Evolutionary conservation across 1,140 invertebrate species (phyloP).

Genomic region (Adoxophyes honmai): DNA sequence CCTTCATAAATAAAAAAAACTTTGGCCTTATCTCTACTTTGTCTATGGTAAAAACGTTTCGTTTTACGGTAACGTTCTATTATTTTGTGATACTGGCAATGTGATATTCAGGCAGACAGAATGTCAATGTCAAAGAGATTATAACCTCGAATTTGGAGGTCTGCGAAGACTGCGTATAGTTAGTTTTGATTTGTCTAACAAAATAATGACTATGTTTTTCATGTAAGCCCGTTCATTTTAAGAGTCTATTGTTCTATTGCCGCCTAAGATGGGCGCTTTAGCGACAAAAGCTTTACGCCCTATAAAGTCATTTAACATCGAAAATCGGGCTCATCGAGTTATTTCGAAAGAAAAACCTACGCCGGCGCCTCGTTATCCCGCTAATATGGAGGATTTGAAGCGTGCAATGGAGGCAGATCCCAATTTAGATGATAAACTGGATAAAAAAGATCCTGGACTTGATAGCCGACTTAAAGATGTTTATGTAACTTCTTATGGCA

Average conservation of each 20-base stretch:
- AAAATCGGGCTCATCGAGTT: slow-evolving; percentile 82
- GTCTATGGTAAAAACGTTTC: no score
- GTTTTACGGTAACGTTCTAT: no score
- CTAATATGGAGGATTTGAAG: slow-evolving; percentile 79
- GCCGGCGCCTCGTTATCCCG: slow-evolving; percentile 80
- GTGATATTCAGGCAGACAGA: neutral
- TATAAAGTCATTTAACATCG: slow-evolving; percentile 80
- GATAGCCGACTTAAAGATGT: slow-evolving; percentile 81
- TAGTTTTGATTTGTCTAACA: neutral
- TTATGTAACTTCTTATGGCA: slow-evolving; percentile 80
- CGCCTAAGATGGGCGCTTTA: slow-evolving; percentile 72
- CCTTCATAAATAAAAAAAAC: no score
- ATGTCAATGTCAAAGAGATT: neutral
- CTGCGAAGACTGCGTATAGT: neutral
- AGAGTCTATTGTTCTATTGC: slow-evolving; percentile 26
- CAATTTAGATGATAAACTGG: slow-evolving; percentile 76
- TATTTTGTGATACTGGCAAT: neutral
- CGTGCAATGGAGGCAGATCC: slow-evolving; percentile 79
- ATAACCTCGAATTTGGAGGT: slow-evolving; percentile 4
- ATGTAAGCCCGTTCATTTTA: neutral
- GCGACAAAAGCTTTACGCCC: slow-evolving; percentile 58
- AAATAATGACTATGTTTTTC: neutral
- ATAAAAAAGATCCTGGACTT: slow-evolving; percentile 78
- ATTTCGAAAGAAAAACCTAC: slow-evolving; percentile 82
- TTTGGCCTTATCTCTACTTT: no score